Evolutionary conservation across 2,113 vertebrate genomes (phyloP).

Genomic region (Athene noctua): DNA sequence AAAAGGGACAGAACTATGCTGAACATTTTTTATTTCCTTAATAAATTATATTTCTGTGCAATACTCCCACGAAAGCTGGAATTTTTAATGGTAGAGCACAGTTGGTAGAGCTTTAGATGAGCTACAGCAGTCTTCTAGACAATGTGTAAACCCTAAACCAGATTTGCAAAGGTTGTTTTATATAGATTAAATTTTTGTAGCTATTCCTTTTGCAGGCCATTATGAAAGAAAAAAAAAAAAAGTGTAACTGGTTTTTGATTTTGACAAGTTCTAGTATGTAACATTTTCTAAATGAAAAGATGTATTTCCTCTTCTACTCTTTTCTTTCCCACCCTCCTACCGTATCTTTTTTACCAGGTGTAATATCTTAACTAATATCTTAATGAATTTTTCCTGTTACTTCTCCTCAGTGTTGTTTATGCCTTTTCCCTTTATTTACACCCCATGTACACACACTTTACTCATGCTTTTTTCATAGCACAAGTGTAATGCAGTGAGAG

Average conservation of each 20-base stretch:
- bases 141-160: background rate
- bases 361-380: background rate
- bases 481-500: background rate
- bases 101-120: background rate
- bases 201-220: background rate
- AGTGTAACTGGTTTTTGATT: background rate
- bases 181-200: background rate
- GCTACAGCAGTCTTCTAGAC: background rate
- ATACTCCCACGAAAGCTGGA: background rate
- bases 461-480: background rate
- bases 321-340: background rate
- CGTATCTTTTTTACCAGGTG: background rate
- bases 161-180: background rate
- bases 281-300: background rate
- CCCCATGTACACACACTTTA: rapidly evolving
- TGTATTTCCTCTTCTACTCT: background rate
- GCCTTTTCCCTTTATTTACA: background rate
- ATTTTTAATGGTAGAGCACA: background rate
- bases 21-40: background rate
- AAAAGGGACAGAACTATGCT: background rate
- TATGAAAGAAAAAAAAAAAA: background rate
- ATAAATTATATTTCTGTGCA: background rate
- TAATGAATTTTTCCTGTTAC: background rate
- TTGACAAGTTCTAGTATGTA: background rate
- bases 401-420: background rate